Base-by-base conservation (phyloP, 1,140 invertebrate genomes). In the Berghia stephanieae region DNA sequence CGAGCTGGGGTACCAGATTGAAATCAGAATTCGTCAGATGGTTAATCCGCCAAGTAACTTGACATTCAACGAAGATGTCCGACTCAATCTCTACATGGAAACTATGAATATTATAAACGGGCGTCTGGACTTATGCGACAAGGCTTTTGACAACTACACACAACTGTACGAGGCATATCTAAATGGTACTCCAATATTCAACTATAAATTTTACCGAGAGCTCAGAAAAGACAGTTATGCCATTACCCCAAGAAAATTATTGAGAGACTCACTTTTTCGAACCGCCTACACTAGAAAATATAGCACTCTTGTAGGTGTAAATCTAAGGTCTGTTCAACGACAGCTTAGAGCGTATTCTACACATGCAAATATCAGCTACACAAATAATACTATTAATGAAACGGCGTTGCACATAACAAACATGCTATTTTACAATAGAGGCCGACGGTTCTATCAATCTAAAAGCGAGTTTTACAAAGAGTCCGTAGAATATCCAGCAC, bases 391-490 rank as follows among this genome's bases (percentile, higher is more conserved):
- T 13, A n/a, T 85, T 0, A 81, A 84, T 46, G 72, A 69, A 27
- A 75, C 80, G 13, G 46, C 44, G 38, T 60, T 84, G 55, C 40
- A 80, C 49, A 36, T 69, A 10, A 63, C 79, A 2, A 73, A 69
- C 44, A 57, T 73, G 36, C 13, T 18, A 1, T 86, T 80, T 60
- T 49, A 80, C 4, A 75, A 81, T 13, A 63, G 63, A 0, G 84
- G 82, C 60, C 68, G 83, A 34, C 72, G 67, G 5, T 84, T 69
- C 52, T 81, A 79, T 40, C 80, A 81, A 40, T 82, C 81, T 43
- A 83, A 83, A 71, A 85, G 83, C 70, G 77, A 72, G 3, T 80
- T 86, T 67, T 84, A 83, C 57, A 75, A 60, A 10, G 81, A 85
- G 57, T 74, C 75, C 10, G 74, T 85, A 16, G 82, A 85, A 10